Conservation (phyloP, 2,113 vertebrate genomes). For the Meles meles region DNA sequence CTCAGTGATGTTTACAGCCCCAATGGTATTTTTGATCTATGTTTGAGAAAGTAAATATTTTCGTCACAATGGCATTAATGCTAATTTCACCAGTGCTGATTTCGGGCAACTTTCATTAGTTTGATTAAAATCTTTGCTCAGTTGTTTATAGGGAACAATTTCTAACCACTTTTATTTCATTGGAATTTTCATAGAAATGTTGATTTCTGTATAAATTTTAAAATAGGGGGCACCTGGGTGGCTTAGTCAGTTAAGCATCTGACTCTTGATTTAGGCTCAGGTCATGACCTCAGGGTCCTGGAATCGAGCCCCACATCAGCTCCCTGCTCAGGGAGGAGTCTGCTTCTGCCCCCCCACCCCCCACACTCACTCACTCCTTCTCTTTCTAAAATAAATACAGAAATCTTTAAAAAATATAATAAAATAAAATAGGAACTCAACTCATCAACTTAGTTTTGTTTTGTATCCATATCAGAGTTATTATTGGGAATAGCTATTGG, state of each 20-base stretch:
- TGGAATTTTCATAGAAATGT: background rate
- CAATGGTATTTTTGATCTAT: background rate
- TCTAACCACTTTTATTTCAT: background rate
- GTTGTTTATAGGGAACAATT: background rate
- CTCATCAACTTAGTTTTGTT: background rate
- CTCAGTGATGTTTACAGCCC: background rate
- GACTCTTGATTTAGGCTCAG: background rate
- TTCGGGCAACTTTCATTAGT: background rate
- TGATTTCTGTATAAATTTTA: background rate
- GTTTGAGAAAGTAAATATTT: slow-evolving; percentile 9
- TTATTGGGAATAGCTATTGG: background rate
- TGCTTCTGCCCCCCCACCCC: background rate
- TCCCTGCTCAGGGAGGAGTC: background rate
- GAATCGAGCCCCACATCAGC: background rate
- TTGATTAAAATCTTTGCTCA: background rate
- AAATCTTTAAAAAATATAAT: background rate
- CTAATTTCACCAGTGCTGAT: background rate
- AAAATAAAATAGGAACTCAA: background rate
- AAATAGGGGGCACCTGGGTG: background rate
- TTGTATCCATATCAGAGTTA: background rate
- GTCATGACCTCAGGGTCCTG: background rate
- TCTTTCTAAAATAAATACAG: background rate
- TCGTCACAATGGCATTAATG: background rate
- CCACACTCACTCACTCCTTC: background rate
- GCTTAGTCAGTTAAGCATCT: background rate